Evolutionary conservation across 1,140 invertebrate genomes (phyloP), one percentile per base, ranked within the genome.

Genomic region (Teleopsis dalmanni): DNA sequence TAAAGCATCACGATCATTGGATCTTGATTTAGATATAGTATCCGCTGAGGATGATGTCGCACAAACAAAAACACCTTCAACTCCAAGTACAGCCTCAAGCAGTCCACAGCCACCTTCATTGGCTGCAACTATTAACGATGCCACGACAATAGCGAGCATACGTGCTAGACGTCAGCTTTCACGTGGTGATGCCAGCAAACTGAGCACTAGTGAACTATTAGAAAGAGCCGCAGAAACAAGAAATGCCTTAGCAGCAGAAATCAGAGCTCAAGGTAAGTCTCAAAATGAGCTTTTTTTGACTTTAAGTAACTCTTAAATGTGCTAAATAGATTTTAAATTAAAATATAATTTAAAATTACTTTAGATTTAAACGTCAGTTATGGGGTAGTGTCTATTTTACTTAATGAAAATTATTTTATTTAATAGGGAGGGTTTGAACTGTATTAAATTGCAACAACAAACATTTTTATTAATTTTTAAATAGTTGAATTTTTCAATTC

Each of bases 21-120:
- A 70, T 34, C 47, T 70, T 16, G 67, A 70, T 48, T 46, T 70
- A 43, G 67, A 70, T 47, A 60, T 65, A n/a, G 62, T 70, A 13
- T 51, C 49, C 9, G 41, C 22, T 9, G 44, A 45, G 16, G 49
- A 47, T n/a, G 26, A 29, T 19, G 27, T 38, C 9, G 25, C 10
- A 5, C 11, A 42, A 13, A 31, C 36, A 5, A 50, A 27, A 50
- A 48, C 3, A 51, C 33, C 21, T 19, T 49, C 27, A 27, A 46
- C 29, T 8, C 26, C 21, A 3, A 29, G 21, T 37, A 41, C 6
- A 25, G 13, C 16, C 23, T 35, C 51, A 45, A 10, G 48, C 36
- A 66, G 63, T 48, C 63, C 63, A 0, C 57, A 60, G 38, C 62
- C 62, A 18, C 58, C 62, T 7, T 51, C 27, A 31, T 18, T 22